Percentiles rank a stretch among this genome's conserved stretches.
Evolutionary conservation across 2,113 vertebrate species (phyloP).

Genomic region (Azemiops feae): DNA sequence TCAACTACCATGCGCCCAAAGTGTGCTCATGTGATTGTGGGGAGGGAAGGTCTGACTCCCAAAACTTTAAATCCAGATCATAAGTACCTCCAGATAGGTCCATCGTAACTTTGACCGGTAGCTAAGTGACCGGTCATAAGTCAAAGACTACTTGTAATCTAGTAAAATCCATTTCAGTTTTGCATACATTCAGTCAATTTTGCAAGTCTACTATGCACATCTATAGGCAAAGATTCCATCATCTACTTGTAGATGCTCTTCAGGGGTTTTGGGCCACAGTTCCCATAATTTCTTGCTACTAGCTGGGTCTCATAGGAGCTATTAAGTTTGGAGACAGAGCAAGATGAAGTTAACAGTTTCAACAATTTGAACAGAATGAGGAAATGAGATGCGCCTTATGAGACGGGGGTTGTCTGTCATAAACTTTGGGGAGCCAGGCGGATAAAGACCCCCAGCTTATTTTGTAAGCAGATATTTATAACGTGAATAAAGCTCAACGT

Average conservation of each 20-base stretch:
- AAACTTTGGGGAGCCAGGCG: neutral
- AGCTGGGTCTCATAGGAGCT: neutral
- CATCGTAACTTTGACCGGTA: neutral
- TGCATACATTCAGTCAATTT: neutral
- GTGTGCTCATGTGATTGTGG: neutral
- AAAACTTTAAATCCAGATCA: neutral
- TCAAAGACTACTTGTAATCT: neutral
- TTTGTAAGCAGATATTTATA: neutral
- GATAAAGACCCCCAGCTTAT: neutral
- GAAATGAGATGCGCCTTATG: neutral
- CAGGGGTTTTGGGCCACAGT: neutral
- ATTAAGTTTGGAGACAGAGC: neutral
- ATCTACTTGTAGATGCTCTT: neutral
- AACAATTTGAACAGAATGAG: neutral
- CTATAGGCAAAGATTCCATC: neutral
- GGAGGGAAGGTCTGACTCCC: neutral
- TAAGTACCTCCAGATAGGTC: neutral
- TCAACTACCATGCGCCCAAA: neutral
- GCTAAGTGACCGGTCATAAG: neutral
- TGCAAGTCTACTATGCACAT: neutral
- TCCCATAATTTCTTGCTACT: neutral
- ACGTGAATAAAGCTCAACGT: neutral
- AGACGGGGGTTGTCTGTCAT: neutral
- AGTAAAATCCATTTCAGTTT: neutral
- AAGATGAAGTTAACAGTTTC: neutral